A percentile compares a stretch with the other conserved stretches of the same genome.
phyloP scores from a whole-genome alignment of 2,113 vertebrate species.

The Colossoma macropomum region DNA sequence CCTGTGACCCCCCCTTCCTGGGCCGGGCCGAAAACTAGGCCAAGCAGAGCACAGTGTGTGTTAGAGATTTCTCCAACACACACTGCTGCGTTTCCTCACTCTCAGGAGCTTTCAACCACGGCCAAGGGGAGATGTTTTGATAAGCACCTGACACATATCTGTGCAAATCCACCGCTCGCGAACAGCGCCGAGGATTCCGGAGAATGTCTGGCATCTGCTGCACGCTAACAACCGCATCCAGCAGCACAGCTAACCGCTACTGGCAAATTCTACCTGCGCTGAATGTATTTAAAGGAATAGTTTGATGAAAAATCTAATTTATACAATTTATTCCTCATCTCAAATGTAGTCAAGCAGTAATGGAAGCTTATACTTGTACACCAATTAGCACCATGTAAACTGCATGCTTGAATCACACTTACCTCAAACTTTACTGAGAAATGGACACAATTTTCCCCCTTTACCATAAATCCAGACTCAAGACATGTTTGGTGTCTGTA shows the following conservation, averaged over 20 bases:
- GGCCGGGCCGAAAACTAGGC: neutral
- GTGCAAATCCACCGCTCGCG: neutral
- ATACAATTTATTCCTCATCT: too few relatives aligned
- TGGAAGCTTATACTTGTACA: too few relatives aligned
- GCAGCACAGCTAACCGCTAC: neutral
- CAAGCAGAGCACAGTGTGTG: conserved; percentile 4
- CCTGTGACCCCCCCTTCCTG: neutral
- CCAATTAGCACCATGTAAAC: too few relatives aligned
- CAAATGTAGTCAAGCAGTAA: too few relatives aligned
- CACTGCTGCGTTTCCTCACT: neutral
- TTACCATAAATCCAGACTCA: too few relatives aligned
- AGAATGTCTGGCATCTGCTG: conserved; percentile 5
- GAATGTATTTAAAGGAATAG: neutral
- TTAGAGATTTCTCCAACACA: conserved; percentile 4
- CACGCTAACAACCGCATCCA: neutral
- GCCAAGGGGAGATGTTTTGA: conserved; percentile 23
- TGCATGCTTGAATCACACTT: too few relatives aligned
- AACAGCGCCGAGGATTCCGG: neutral
- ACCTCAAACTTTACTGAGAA: too few relatives aligned
- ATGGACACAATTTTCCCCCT: too few relatives aligned
- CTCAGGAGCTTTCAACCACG: neutral
- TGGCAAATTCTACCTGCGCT: neutral
- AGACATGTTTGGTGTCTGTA: too few relatives aligned
- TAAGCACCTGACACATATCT: conserved; percentile 4
- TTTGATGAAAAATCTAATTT: too few relatives aligned